Percentiles rank a stretch among this genome's conserved stretches.
These are phyloP conservation scores for Microctenopoma stevenorrisi DNA, from an alignment of 2,797 vertebrate species.

Conservation along the genomic window DNA sequence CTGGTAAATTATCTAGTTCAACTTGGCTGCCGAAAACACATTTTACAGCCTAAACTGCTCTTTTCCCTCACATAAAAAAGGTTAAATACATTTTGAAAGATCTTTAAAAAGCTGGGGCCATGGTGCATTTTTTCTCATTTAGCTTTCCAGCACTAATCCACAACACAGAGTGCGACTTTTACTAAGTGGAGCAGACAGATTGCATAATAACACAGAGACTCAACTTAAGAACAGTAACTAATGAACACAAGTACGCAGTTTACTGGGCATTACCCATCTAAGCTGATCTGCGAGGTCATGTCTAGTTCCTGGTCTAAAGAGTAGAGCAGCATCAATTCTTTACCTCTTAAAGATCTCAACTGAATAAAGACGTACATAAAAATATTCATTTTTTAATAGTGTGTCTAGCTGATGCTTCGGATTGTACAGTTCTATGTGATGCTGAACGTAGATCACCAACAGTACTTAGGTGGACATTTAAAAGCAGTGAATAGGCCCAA, in stretches of 20 bases:
- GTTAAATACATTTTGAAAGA: conserved; percentile 60
- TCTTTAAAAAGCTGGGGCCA: conserved; percentile 21
- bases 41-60: conserved; percentile 14
- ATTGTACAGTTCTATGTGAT: too few species aligned
- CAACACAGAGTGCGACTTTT: conserved; percentile 39
- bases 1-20: conserved; percentile 46
- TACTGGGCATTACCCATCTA: conserved; percentile 32
- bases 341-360: conserved; percentile 23
- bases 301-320: conserved; percentile 45
- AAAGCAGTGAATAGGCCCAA: not conserved
- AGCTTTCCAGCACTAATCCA: conserved; percentile 56
- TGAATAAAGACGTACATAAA: conserved; percentile 32
- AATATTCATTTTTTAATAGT: not conserved
- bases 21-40: conserved; percentile 30
- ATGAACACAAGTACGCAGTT: conserved; percentile 37
- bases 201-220: conserved; percentile 56
- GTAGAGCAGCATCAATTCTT: conserved; percentile 58
- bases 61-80: conserved; percentile 41
- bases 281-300: conserved; percentile 43
- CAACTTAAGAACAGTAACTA: conserved; percentile 35
- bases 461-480: not conserved
- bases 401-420: too few species aligned
- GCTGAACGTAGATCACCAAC: not conserved
- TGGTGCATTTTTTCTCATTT: conserved; percentile 34
- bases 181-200: conserved; percentile 47